Evolutionary conservation across 2,113 vertebrate genomes (phyloP).

Genomic region (Leiothrix lutea): DNA sequence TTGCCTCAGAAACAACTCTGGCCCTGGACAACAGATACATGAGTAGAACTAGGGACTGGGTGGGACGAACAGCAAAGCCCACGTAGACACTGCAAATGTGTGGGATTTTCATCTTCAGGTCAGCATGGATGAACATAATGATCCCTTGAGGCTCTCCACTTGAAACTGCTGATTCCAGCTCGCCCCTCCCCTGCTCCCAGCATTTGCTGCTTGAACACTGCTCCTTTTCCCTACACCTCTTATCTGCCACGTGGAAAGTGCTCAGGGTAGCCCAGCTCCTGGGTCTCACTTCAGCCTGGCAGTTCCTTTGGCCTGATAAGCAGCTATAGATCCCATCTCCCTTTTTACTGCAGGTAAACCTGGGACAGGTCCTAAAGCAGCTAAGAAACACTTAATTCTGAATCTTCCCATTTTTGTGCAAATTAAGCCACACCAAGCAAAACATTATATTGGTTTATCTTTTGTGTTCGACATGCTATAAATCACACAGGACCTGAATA

Average conservation of each 20-base stretch:
- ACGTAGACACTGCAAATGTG: background rate
- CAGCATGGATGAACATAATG: background rate
- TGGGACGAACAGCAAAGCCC: background rate
- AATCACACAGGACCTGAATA: background rate
- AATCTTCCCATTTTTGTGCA: background rate
- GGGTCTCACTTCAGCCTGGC: background rate
- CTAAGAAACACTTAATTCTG: background rate
- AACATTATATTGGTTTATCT: background rate
- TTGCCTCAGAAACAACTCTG: background rate
- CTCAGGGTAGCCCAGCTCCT: background rate
- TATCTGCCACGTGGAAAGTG: background rate
- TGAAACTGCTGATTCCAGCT: background rate
- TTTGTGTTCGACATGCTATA: background rate
- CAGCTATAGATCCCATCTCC: background rate
- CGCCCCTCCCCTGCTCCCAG: background rate
- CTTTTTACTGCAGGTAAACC: background rate
- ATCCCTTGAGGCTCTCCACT: slow-evolving; percentile 1
- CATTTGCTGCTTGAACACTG: rapidly evolving
- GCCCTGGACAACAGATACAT: background rate
- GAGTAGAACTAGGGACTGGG: background rate
- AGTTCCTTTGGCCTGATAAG: background rate
- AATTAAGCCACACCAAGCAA: background rate
- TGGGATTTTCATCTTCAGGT: slow-evolving; percentile 37
- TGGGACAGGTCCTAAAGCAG: background rate
- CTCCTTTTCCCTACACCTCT: background rate